Conservation (phyloP, 2,113 vertebrate species). For the Prionailurus viverrinus region DNA sequence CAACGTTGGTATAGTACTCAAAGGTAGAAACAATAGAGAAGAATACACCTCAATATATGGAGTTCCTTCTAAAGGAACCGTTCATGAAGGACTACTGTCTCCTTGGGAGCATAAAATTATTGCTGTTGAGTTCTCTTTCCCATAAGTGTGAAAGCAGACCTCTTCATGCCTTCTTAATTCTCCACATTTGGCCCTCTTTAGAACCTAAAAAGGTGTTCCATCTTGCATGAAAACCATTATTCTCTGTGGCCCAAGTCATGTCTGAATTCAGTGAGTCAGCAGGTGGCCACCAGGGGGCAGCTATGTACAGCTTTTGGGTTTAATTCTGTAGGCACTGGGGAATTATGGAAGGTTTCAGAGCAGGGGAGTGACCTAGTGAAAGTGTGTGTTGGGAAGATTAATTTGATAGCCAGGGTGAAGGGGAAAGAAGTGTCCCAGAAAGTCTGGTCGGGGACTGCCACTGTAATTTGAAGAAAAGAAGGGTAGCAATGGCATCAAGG, state of each 20-base stretch:
- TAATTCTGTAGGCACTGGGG: conserved; percentile 6
- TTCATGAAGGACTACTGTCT: background rate
- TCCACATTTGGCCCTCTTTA: background rate
- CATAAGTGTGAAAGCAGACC: background rate
- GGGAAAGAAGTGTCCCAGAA: background rate
- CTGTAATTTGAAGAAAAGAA: background rate
- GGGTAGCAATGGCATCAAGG: background rate
- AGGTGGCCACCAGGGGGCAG: conserved; percentile 68
- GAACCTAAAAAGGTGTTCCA: background rate
- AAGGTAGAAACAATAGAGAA: background rate
- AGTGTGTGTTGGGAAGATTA: background rate
- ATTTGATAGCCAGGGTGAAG: background rate
- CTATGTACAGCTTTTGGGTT: conserved; percentile 55
- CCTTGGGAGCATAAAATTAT: background rate
- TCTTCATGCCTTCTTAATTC: background rate
- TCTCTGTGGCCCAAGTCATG: background rate
- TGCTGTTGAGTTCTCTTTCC: background rate
- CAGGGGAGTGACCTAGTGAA: background rate
- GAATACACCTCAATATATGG: background rate
- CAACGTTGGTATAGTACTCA: background rate
- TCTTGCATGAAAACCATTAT: background rate
- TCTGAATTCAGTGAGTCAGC: conserved; percentile 1
- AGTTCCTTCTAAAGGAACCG: background rate
- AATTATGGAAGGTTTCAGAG: conserved; percentile 49
- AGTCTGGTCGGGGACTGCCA: background rate